Base-by-base conservation (phyloP, 2,888 invertebrate genomes). In the Callimorpha dominula region DNA sequence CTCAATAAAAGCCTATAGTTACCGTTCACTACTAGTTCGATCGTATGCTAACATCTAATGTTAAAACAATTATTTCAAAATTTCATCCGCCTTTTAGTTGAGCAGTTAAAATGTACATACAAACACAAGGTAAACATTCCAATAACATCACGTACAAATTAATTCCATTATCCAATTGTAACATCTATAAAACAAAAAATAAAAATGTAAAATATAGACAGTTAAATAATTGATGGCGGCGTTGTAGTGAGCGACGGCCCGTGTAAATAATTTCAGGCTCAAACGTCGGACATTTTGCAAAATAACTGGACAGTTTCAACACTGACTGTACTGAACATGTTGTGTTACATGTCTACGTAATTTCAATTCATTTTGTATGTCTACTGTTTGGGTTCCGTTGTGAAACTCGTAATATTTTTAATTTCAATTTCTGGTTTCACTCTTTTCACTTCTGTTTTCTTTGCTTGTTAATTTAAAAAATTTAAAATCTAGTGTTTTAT, bases 271-370 rank as follows among this genome's bases (percentile, higher is more conserved):
- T 50, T 65, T 65, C 50, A 31, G 9, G 40, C 50, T 31, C 31
- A 31, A 65, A 65, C 31, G 65, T 65, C 49, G 14, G 31, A 40
- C 65, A 50, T 40, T 50, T 65, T 50, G 20, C 40, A 17, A n/a
- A 65, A 65, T 65, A 49, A 65, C 65, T 12, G 65, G 65, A 31
- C 65, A 65, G 8, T 65, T 11, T 65, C 12, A 65, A 49, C 15
- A 49, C 31, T 49, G 65, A 49, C 65, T 50, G 49, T 50, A 50
- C 65, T 50, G 31, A 11, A 15, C 31, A 40, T 11, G 11, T 20
- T 11, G 14, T 20, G 46, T 20, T 6, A 20, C 31, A 15, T 31
- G 65, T 31, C 49, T 65, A 65, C 65, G 31, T 65, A 31, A 65
- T 49, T 49, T 15, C 65, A 50, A 40, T 65, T 65, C 15, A 50